Base-by-base conservation (phyloP, 2,113 vertebrate species). In the Anhinga rufa region DNA sequence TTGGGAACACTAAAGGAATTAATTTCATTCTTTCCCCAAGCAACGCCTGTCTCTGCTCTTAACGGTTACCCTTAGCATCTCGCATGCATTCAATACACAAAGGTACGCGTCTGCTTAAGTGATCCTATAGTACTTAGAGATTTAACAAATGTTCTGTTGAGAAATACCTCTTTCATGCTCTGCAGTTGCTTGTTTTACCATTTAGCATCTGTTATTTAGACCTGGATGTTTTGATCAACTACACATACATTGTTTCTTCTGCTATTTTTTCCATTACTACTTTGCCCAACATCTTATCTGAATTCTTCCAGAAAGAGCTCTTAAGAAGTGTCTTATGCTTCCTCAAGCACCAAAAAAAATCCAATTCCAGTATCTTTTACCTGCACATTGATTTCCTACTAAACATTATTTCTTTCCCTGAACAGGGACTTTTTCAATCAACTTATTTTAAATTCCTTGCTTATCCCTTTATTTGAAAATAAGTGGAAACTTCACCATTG, bases 1-100 rank as follows among this genome's bases (percentile, higher is more conserved):
- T 88, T 54, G 77, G 90, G 82, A 94, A 86, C 75, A 94, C 78
- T 95, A 75, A 94, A 92, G 87, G 93, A 96, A 96, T 96, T 90
- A 95, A 96, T 95, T 92, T 90, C 36, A 87, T 85, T 94, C 84
- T 78, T 86, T 92, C 78, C 57, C 62, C 71, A 64, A 93, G 93
- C 77, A 88, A 88, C 62, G 75, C 57, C 84, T 44, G 51, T 52
- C 92, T 93, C 82, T 85, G 83, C 90, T 66, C 84, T 66, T 95
- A 95, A 71, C 54, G 60, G 77, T 58, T n/a, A 61, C 68, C 88
- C 69, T 3, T 87, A 64, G 77, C 71, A 94, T 88, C 83, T 81
- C 60, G 80, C 52, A 88, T 21, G 71, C 36, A n/a, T 42, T 55
- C 71, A 34, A 38, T n/a, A 75, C 48, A 72, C 80, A 92, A 69